Evolutionary conservation across 2,797 vertebrate species (phyloP).

Genomic region (Lutjanus campechanus): DNA sequence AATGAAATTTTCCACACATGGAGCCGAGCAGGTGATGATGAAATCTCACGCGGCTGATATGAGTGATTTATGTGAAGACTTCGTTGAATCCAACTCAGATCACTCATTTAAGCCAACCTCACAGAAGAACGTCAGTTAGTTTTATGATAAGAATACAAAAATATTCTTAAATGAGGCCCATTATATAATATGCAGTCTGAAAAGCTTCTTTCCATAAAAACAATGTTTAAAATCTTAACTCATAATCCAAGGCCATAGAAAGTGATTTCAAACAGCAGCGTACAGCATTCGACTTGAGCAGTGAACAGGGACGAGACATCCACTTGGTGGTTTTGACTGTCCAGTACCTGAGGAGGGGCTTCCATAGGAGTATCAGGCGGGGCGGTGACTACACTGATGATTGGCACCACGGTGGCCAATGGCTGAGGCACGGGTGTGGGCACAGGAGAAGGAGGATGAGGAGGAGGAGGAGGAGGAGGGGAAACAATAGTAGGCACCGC

Average conservation of each 20-base stretch:
- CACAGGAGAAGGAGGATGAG: constrained; percentile 72
- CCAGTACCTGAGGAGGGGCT: constrained; percentile 91
- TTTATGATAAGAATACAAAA: not conserved
- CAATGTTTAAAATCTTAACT: not conserved
- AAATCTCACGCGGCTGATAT: not conserved
- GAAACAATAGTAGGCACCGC: constrained; percentile 67
- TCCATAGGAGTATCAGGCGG: constrained; percentile 89
- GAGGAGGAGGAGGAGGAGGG: constrained; percentile 68
- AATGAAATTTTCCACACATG: not conserved
- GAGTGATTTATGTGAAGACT: not conserved
- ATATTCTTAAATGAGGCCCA: not conserved
- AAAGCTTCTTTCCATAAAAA: not conserved
- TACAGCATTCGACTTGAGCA: not conserved
- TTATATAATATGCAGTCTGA: not conserved
- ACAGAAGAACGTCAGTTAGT: not conserved
- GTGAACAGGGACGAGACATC: constrained; percentile 30
- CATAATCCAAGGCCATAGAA: not conserved
- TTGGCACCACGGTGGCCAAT: constrained; percentile 90
- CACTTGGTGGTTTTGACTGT: constrained; percentile 39
- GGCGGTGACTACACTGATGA: constrained; percentile 91
- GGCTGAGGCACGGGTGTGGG: constrained; percentile 87
- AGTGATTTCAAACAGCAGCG: not conserved
- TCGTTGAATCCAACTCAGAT: not conserved
- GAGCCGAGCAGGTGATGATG: not conserved
- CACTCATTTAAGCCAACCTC: not conserved